Conservation (phyloP, 2,113 vertebrate species). For the Fulica atra region DNA sequence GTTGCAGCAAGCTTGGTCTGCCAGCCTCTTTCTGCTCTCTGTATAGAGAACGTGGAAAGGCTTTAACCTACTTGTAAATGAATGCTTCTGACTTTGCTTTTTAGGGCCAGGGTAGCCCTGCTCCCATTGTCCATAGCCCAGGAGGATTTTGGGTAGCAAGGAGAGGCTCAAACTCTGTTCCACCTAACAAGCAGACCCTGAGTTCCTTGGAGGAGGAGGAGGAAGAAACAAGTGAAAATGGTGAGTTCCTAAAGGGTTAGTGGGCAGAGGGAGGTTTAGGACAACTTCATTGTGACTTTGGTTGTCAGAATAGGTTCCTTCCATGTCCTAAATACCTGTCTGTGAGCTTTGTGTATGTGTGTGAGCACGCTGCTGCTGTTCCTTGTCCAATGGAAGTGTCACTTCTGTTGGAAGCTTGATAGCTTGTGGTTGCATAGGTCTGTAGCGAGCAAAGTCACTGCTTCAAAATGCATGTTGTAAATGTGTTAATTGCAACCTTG, state of each 20-base stretch:
- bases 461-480: not conserved
- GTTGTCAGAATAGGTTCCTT: not conserved
- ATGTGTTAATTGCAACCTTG: not conserved
- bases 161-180: conserved; percentile 55
- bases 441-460: not conserved
- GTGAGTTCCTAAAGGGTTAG: conserved; percentile 56
- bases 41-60: not conserved
- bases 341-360: not conserved
- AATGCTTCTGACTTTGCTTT: not conserved
- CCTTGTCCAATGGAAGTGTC: not conserved
- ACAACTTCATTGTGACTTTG: not conserved
- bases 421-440: not conserved
- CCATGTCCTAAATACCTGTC: not conserved
- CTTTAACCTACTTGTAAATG: not conserved
- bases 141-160: conserved; percentile 77
- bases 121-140: conserved; percentile 67
- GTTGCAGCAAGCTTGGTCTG: not conserved
- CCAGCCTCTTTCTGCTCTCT: not conserved
- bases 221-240: conserved; percentile 73
- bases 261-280: not conserved
- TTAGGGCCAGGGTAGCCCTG: conserved; percentile 71
- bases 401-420: not conserved
- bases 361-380: not conserved
- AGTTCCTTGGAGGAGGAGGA: conserved; percentile 82
- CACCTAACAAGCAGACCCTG: conserved; percentile 70